A percentile compares a stretch with the other conserved stretches of the same genome.
These are phyloP conservation scores for Blastomussa wellsi DNA, from an alignment of 92 coral and sea anemone genomes.

Conservation along the genomic window DNA sequence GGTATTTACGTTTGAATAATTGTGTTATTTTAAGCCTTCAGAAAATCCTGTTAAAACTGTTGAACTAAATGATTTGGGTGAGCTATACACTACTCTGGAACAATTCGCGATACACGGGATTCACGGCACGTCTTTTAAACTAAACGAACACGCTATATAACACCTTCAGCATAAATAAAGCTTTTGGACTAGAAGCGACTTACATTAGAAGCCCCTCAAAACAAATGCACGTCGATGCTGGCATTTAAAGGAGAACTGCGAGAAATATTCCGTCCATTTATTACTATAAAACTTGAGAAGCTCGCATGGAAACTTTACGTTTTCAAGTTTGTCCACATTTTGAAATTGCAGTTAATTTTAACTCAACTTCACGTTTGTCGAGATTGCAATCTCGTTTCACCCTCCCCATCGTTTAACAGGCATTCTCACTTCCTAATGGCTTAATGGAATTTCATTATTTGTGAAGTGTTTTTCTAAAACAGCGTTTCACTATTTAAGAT, in stretches of 20 bases:
- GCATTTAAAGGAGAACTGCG: not conserved
- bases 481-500: too few relatives aligned
- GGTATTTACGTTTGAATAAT: not conserved
- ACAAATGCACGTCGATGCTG: not conserved
- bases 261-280: not conserved
- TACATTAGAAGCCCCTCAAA: not conserved
- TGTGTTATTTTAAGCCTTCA: not conserved
- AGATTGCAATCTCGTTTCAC: too few relatives aligned
- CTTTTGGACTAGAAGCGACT: not conserved
- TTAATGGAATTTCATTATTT: not conserved
- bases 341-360: too few relatives aligned
- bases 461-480: not conserved
- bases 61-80: constrained; percentile 2
- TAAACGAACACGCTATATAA: constrained; percentile 31
- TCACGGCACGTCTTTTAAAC: not conserved
- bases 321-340: not conserved
- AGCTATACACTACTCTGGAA: constrained; percentile 16
- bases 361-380: too few relatives aligned
- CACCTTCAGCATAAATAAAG: constrained; percentile 35
- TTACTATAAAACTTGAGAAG: not conserved
- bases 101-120: not conserved
- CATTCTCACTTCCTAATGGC: too few relatives aligned
- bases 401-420: too few relatives aligned
- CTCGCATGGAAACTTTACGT: not conserved
- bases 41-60: constrained; percentile 1